Evolutionary conservation across 2,888 invertebrate genomes (phyloP).

Genomic region (Deroplatys truncata): DNA sequence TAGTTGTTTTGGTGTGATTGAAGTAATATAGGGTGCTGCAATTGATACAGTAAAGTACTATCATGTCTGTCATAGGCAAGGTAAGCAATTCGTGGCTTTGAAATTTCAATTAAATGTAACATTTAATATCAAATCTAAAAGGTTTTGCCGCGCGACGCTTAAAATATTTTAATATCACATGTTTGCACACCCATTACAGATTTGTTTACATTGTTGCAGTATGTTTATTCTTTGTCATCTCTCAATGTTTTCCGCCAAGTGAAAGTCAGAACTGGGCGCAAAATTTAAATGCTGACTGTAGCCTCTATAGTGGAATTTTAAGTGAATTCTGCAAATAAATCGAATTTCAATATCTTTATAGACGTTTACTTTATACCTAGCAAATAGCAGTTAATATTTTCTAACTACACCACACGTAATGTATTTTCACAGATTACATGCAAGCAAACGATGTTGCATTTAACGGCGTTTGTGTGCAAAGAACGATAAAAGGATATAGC

Average conservation of each 20-base stretch:
- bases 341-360: no score
- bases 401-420: no score
- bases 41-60: not conserved
- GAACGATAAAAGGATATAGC: no score
- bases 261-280: not conserved
- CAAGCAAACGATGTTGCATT: no score
- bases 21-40: not conserved
- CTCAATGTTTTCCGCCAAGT: not conserved
- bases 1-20: not conserved
- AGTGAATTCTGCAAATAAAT: not conserved
- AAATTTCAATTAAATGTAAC: not conserved
- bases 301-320: not conserved
- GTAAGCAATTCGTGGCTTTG: not conserved
- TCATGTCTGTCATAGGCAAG: constrained; percentile 20
- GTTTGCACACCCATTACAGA: no score
- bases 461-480: no score
- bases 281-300: not conserved
- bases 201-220: not conserved
- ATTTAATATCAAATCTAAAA: not conserved
- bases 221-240: not conserved
- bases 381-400: no score
- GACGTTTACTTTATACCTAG: no score
- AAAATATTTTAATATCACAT: not conserved
- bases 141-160: not conserved
- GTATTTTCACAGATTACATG: no score